These are phyloP conservation scores for Bathynomus jamesi DNA, from an alignment of 1,140 invertebrate genomes.

Conservation along the genomic window DNA sequence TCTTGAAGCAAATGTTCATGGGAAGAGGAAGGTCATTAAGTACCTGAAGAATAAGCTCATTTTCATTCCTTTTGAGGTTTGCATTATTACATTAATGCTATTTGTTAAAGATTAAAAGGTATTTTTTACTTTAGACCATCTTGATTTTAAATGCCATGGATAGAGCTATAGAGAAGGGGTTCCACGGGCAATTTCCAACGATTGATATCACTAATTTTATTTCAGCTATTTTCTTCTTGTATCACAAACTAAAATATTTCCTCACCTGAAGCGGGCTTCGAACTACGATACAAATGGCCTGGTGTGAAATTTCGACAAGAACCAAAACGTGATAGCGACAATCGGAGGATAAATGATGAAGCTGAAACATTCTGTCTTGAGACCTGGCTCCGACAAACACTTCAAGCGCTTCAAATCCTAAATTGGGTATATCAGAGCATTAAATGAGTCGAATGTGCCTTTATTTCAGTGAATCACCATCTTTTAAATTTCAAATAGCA, in stretches of 20 bases:
- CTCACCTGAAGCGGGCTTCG: slow-evolving; percentile 66
- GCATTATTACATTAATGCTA: too few relatives aligned
- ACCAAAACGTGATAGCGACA: slow-evolving; percentile 58
- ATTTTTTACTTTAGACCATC: too few relatives aligned
- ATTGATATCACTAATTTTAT: too few relatives aligned
- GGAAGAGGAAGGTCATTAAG: slow-evolving; percentile 68
- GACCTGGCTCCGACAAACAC: slow-evolving; percentile 30
- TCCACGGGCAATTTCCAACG: too few relatives aligned
- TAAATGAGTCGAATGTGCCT: too few relatives aligned
- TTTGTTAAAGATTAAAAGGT: too few relatives aligned
- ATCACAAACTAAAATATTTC: slow-evolving; percentile 24
- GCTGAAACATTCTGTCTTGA: slow-evolving; percentile 23
- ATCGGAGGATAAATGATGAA: slow-evolving; percentile 17
- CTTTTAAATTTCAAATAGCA: too few relatives aligned
- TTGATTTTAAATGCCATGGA: too few relatives aligned
- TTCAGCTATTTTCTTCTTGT: too few relatives aligned
- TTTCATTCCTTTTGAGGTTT: background rate
- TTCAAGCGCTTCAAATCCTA: slow-evolving; percentile 33
- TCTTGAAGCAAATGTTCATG: slow-evolving; percentile 47
- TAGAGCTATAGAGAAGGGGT: too few relatives aligned
- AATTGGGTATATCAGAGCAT: too few relatives aligned
- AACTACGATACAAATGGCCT: slow-evolving; percentile 56
- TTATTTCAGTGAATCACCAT: too few relatives aligned
- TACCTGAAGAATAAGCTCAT: slow-evolving; percentile 48
- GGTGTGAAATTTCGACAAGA: slow-evolving; percentile 54